Conservation (phyloP, 2,888 invertebrate species). For the Peribatodes rhomboidaria region DNA sequence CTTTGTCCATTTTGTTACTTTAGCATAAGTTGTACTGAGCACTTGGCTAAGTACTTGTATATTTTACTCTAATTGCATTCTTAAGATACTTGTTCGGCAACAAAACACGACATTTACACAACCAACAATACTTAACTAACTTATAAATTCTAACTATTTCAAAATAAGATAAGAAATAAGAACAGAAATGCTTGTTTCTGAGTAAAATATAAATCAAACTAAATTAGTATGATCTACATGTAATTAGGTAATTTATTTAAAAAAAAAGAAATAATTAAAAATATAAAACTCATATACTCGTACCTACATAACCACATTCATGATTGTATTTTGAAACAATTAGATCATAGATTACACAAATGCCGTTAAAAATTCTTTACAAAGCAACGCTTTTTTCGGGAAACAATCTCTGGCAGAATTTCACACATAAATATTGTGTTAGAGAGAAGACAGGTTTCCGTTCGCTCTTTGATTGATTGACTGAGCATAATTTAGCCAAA, state of each 20-base stretch:
- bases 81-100: constrained; percentile 2
- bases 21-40: background rate
- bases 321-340: background rate
- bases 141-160: background rate
- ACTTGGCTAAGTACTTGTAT: constrained; percentile 1
- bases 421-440: background rate
- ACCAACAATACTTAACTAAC: background rate
- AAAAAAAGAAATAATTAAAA: too few species aligned
- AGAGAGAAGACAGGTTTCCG: background rate
- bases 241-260: too few species aligned
- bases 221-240: background rate
- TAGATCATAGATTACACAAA: background rate
- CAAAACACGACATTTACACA: constrained; percentile 11
- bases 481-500: constrained; percentile 8
- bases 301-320: too few species aligned
- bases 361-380: background rate
- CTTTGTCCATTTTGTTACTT: constrained; percentile 1
- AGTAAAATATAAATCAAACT: background rate
- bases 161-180: background rate
- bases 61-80: constrained; percentile 31
- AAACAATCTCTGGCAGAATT: too few species aligned
- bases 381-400: background rate
- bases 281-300: too few species aligned
- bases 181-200: background rate
- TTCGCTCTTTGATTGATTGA: constrained; percentile 1